Evolutionary conservation across 35 echinoderm and acorn worm genomes (phyloP), one percentile per base, ranked within the genome.

Genomic region (Apostichopus californicus): DNA sequence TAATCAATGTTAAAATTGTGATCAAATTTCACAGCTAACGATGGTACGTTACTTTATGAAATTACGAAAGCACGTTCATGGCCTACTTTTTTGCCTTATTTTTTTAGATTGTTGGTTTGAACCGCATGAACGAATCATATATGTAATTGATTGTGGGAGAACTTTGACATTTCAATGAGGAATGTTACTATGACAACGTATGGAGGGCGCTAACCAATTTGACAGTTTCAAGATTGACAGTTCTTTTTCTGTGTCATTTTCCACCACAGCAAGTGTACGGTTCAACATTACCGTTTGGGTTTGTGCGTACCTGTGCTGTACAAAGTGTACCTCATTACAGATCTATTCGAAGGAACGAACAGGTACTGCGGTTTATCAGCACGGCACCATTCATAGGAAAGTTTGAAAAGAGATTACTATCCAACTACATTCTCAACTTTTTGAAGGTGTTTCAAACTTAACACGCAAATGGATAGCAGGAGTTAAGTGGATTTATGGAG

Each of bases 211-310:
- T 75, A 75, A 75, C 71, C 71, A 75, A 18, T 75, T 75, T 75
- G 71, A 75, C 71, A 75, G 71, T 75, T 75, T 75, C 71, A 75
- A 46, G 71, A 75, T 75, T 75, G 71, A 75, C 71, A 75, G 71
- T 75, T 75, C 17, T 18, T 75, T 75, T 75, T 75, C 71, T 75
- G 71, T 75, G 71, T 75, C 71, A 75, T 75, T 75, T 75, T 75
- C 5, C 20, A 22, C 71, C 71, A 18, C 71, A 75, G 17, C 20
- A 75, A 75, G 71, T 75, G 71, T 18, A 75, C 71, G 8, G 71
- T 68, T 68, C 64, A 68, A 68, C 20, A 75, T 6, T 75, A 75
- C 17, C 17, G 15, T 8, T 75, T 7, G 71, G n/a, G 7, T 20
- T 7, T 75, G 71, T 75, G 21, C n/a, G 71, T 75, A 75, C 71